Base-by-base conservation (phyloP, 2,113 vertebrate genomes). In the Gopherus flavomarginatus region DNA sequence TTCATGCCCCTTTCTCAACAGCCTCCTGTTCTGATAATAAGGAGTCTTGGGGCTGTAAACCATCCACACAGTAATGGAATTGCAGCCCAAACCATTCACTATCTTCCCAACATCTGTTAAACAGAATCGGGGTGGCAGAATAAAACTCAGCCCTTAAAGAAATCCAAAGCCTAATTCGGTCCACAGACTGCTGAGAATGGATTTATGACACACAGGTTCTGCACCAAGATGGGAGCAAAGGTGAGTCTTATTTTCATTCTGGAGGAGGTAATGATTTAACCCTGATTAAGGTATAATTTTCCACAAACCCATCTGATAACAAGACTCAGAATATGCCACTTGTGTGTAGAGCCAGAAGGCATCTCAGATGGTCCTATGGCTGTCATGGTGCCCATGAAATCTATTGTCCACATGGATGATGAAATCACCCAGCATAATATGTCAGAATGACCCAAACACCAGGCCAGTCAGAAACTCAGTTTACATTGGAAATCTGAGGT, bases 401-500 rank as follows among this genome's bases (percentile, higher is more conserved):
- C 38, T 91, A 65, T 82, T 93, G 65, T 81, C 27, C 57, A 7
- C 24, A 54, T 3, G 0, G 49, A 69, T 53, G 9, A 21, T 50
- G 10, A 83, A 62, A 49, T 52, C 82, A 59, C 38, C 5, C 54
- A 35, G 72, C 86, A 59, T 2, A 54, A 44, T 16, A 54, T 0
- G 0, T 0, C 42, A 8, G 59, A 80, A 13, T 4, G 49, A 62
- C 49, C 78, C 21, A 56, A 91, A 90, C 31, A 89, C 29, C 59
- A 84, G 86, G 89, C 52, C 87, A 78, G 89, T 4, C 0, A 0
- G 89, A 89, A 96, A 14, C 42, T 62, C 80, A 87, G 78, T 83
- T 96, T 94, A 83, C 17, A 72, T 86, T 83, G 38, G 83, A 12
- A 69, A 87, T 35, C 81, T 75, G 38, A 87, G 92, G 85, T n/a